Conservation (phyloP, 2,888 invertebrate species). For the Sphaerophoria rueppellii region DNA sequence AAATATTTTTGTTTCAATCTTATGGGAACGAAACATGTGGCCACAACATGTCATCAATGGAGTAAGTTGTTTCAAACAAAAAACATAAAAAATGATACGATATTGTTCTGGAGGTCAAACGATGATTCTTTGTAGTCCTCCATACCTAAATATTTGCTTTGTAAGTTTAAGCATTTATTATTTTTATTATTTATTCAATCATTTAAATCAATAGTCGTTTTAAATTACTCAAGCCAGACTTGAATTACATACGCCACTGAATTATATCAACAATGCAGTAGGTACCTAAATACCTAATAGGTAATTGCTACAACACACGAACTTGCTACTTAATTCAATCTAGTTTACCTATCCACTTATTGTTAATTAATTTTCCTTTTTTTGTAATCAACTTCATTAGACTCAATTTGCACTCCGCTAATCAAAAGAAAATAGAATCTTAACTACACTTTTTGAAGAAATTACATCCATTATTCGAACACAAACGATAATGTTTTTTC, state of each 20-base stretch:
- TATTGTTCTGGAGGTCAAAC: too few relatives aligned
- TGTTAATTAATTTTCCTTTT: neutral
- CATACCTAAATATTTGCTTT: too few relatives aligned
- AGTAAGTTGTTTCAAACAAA: too few relatives aligned
- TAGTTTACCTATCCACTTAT: conserved; percentile 9
- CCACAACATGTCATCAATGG: neutral
- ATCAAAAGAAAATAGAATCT: neutral
- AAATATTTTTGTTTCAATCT: neutral
- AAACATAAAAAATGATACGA: too few relatives aligned
- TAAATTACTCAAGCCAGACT: too few relatives aligned
- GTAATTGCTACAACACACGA: neutral
- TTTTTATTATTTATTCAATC: too few relatives aligned
- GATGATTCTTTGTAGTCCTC: too few relatives aligned
- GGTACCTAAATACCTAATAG: neutral
- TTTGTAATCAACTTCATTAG: neutral
- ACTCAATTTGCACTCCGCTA: neutral
- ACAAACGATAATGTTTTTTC: neutral
- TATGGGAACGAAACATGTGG: neutral
- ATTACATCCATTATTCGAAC: neutral
- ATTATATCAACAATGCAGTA: neutral
- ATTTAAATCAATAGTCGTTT: too few relatives aligned
- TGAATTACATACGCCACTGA: too few relatives aligned
- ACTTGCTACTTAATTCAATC: neutral
- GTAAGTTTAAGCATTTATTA: too few relatives aligned
- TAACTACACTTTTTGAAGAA: neutral